Percentiles rank a stretch among this genome's conserved stretches.
Conservation (phyloP, 1,140 invertebrate genomes). For the Drosophila suzukii region DNA sequence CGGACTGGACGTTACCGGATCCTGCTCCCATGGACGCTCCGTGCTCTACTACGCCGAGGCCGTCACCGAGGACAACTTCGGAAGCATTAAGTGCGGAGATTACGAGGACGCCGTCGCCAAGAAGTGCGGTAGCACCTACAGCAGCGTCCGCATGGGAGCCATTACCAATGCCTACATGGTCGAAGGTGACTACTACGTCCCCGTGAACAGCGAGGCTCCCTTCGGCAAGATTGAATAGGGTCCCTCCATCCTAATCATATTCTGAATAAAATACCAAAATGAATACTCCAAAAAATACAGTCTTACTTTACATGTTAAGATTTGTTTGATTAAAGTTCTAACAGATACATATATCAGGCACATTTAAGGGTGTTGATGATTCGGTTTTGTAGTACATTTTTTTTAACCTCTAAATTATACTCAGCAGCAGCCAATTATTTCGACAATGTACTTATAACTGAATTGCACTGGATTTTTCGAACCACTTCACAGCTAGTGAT, state of each 20-base stretch:
- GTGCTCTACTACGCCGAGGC: conserved; percentile 86
- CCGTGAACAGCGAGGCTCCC: conserved; percentile 71
- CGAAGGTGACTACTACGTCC: conserved; percentile 75
- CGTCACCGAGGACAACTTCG: conserved; percentile 55
- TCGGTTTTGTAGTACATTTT: not conserved
- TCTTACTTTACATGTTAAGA: not conserved
- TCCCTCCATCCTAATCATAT: not conserved
- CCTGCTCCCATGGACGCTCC: conserved; percentile 85
- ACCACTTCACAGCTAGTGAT: conserved; percentile 7
- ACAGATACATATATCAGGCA: not conserved
- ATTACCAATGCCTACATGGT: conserved; percentile 77
- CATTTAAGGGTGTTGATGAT: not conserved
- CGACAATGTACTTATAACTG: conserved; percentile 10
- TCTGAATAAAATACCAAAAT: conserved; percentile 18
- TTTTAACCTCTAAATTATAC: not conserved
- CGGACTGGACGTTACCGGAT: conserved; percentile 68
- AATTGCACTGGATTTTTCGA: conserved; percentile 26
- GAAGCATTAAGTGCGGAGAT: conserved; percentile 55
- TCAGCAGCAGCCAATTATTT: not conserved
- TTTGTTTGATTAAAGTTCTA: not conserved
- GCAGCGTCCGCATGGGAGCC: conserved; percentile 81
- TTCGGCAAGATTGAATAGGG: conserved; percentile 81
- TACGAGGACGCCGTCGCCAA: conserved; percentile 61
- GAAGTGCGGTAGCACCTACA: conserved; percentile 61
- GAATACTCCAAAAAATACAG: not conserved